These are phyloP conservation scores for Hemiprocne comata DNA, from an alignment of 2,113 vertebrate genomes.

Conservation along the genomic window DNA sequence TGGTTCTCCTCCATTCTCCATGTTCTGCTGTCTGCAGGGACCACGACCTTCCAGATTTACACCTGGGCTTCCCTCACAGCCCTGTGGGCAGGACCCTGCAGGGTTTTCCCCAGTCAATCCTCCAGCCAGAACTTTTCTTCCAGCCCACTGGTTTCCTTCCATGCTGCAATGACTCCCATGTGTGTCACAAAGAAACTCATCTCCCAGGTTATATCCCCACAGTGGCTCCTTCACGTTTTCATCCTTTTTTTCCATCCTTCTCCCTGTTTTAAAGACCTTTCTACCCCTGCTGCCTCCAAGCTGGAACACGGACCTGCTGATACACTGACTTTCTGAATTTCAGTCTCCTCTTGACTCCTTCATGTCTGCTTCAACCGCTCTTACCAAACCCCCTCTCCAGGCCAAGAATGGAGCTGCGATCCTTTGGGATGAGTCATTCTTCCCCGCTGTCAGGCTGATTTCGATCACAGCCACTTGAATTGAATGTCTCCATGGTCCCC, in stretches of 20 bases:
- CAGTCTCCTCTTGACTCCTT: not conserved
- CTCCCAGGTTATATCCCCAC: not conserved
- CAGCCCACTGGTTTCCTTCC: not conserved
- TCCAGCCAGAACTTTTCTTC: not conserved
- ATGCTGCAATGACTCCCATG: not conserved
- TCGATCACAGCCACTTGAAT: not conserved
- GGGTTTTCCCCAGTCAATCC: not conserved
- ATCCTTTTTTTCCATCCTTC: not conserved
- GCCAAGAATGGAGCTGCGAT: accelerated
- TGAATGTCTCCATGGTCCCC: not conserved
- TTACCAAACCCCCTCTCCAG: not conserved
- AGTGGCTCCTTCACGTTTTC: not conserved
- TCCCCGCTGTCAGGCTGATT: not conserved
- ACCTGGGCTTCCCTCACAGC: not conserved
- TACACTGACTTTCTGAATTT: accelerated
- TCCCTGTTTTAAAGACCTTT: not conserved
- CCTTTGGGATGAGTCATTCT: not conserved
- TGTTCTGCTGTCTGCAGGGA: not conserved
- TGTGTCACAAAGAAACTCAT: not conserved
- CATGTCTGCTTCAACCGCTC: accelerated
- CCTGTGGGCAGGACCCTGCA: not conserved
- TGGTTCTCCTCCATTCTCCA: not conserved
- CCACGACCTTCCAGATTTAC: accelerated
- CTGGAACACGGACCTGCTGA: not conserved
- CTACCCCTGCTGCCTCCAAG: not conserved